phyloP scores from a whole-genome alignment of 2,113 vertebrate genomes.

The Dissostichus mawsoni region DNA sequence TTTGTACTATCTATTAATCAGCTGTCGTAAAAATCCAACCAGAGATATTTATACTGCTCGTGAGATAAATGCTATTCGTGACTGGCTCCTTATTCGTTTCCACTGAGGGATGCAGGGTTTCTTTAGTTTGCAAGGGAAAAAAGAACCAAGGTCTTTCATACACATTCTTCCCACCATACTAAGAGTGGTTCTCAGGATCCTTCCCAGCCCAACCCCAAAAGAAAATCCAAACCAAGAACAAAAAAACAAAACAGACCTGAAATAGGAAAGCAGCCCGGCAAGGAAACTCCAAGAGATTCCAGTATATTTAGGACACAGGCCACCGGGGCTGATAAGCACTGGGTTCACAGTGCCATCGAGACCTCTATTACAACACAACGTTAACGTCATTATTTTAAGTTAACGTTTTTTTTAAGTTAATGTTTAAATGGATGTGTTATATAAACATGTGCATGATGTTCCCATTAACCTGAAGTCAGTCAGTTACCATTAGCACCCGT shows the following conservation, averaged over 20 bases:
- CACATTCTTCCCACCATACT: conserved; percentile 64
- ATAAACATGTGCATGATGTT: too few relatives aligned
- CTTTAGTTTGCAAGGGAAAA: conserved; percentile 44
- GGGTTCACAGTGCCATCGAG: conserved; percentile 36
- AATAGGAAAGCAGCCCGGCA: conserved; percentile 16
- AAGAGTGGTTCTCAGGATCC: conserved; percentile 69
- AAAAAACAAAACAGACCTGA: conserved; percentile 73
- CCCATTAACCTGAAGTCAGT: background rate
- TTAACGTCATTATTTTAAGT: too few relatives aligned
- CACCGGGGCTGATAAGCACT: conserved; percentile 59
- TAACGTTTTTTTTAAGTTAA: too few relatives aligned
- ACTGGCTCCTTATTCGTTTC: conserved; percentile 61
- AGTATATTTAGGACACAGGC: conserved; percentile 52
- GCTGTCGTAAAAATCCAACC: conserved; percentile 60
- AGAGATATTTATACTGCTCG: conserved; percentile 54
- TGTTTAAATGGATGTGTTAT: too few relatives aligned
- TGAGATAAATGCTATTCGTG: conserved; percentile 63
- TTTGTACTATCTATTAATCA: conserved; percentile 64
- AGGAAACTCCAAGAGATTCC: conserved; percentile 45
- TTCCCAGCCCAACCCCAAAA: conserved; percentile 71
- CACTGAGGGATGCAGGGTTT: conserved; percentile 50
- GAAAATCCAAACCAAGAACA: conserved; percentile 72
- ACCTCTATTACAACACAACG: background rate
- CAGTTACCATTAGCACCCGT: background rate
- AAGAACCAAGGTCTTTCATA: conserved; percentile 37